Evolutionary conservation across 2,113 vertebrate species (phyloP).

Genomic region (Rhagologus leucostigma): DNA sequence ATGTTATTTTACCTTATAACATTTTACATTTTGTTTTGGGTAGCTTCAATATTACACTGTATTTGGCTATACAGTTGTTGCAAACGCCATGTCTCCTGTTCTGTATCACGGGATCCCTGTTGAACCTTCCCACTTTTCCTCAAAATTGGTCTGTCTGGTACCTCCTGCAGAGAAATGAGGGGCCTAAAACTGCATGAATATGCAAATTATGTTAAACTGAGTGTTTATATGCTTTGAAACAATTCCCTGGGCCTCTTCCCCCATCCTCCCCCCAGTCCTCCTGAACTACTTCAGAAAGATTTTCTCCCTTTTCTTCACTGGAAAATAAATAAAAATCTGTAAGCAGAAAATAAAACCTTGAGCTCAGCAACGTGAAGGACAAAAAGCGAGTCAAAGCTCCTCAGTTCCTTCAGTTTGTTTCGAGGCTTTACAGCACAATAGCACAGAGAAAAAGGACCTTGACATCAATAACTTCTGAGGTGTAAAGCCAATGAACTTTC

Average conservation of each 20-base stretch:
- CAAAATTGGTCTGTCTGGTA: background rate
- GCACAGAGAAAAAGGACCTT: background rate
- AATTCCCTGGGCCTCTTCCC: background rate
- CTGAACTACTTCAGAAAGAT: background rate
- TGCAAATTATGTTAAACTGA: background rate
- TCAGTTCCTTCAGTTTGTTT: background rate
- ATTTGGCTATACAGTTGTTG: background rate
- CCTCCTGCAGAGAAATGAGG: background rate
- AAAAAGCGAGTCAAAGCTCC: background rate
- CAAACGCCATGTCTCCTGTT: background rate
- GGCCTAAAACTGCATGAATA: background rate
- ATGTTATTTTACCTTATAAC: background rate
- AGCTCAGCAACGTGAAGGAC: background rate
- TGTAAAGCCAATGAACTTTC: background rate
- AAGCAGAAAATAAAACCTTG: background rate
- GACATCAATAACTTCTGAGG: background rate
- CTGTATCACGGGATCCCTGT: accelerated
- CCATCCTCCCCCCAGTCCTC: accelerated
- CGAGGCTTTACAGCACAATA: background rate
- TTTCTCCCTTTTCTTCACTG: background rate
- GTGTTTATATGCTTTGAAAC: background rate
- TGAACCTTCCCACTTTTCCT: background rate
- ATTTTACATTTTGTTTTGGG: background rate
- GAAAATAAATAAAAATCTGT: background rate
- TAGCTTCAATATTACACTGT: background rate